Conservation (phyloP, 2,113 vertebrate species). For the Xiphophorus hellerii region DNA sequence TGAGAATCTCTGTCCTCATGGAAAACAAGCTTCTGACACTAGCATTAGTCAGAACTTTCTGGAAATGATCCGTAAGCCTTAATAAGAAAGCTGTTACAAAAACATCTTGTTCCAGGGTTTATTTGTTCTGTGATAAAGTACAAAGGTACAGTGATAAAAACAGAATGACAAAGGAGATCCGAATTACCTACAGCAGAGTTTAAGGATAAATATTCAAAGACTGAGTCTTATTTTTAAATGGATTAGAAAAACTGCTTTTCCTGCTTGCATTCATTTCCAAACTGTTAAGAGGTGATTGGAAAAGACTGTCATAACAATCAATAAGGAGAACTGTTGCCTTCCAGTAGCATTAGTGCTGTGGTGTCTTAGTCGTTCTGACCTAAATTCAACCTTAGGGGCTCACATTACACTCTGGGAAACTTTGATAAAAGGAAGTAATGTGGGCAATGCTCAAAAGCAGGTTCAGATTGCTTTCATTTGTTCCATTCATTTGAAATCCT, state of each 20-base stretch:
- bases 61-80: conserved; percentile 26
- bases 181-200: neutral
- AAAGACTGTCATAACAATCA: neutral
- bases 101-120: conserved; percentile 13
- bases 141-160: neutral
- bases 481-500: conserved; percentile 26
- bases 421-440: conserved; percentile 23
- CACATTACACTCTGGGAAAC: conserved; percentile 26
- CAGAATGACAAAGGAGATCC: neutral
- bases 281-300: neutral
- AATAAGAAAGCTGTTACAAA: neutral
- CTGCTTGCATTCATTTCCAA: neutral
- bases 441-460: conserved; percentile 19
- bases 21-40: conserved; percentile 23
- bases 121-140: conserved; percentile 17
- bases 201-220: neutral
- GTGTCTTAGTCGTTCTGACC: conserved; percentile 17
- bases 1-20: conserved; percentile 47
- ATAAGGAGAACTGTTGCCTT: neutral
- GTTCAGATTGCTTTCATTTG: conserved; percentile 24
- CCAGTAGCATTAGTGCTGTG: neutral
- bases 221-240: neutral
- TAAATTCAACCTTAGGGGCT: conserved; percentile 15
- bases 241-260: neutral
- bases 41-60: conserved; percentile 16